Base-by-base conservation (phyloP, 2,888 invertebrate genomes). In the Microdon myrmicae region DNA sequence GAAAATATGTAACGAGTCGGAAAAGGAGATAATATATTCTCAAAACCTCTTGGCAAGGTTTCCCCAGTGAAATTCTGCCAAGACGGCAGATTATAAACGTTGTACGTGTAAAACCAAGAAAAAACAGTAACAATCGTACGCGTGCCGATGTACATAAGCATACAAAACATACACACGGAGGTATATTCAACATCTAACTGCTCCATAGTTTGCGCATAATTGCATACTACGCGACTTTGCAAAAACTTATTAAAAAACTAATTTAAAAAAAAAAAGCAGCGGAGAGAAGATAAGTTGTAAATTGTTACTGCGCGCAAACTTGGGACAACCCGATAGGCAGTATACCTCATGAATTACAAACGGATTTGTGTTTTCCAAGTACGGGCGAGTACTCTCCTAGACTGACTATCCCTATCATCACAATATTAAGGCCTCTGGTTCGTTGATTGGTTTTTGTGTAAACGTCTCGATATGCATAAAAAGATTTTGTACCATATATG, bases 371-470 rank as follows among this genome's bases (percentile, higher is more conserved):
- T 60, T 60, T 29, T 35, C 54, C 56, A n/a, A 47, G 66, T 59
- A 66, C 59, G 59, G 54, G 44, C 66, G 53, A 66, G 59, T n/a
- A n/a, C n/a, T n/a, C 53, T 55, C 49, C 59, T 68, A 58, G 70
- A 67, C n/a, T n/a, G n/a, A n/a, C 67, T 76, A 77, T 77, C 77
- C 77, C 77, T 79, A 77, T 77, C 77, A 77, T 77, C 79, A 76
- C 74, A 75, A 74, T 73, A 72, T 75, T 73, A 72, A 74, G 77
- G 77, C 77, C 77, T 77, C 77, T 77, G 78, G 72, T 74, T 70
- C 74, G 17, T 17, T 31, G 16, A 31, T 32, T 55, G 49, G 67
- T 44, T 49, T 47, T 58, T n/a, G 22, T 58, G 25, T 38, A 29
- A 43, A 5, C 12, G 28, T 28, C 12, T 14, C 16, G 32, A 31